phyloP scores from a whole-genome alignment of 2,113 vertebrate species.

The Hyaena hyaena region DNA sequence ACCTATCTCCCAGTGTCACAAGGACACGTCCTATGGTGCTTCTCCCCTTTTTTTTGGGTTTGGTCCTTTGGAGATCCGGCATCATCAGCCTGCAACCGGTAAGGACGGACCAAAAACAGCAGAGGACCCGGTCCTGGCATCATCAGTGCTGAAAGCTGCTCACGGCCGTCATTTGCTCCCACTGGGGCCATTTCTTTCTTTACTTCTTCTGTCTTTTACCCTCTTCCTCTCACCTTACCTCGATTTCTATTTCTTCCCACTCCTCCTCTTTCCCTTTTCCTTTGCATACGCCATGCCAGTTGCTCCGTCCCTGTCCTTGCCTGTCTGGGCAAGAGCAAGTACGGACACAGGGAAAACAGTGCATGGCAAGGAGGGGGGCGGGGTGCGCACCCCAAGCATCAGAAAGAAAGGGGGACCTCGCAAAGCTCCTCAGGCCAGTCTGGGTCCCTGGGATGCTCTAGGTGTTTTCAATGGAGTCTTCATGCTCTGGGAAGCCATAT shows the following conservation, averaged over 20 bases:
- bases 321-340: fast-evolving
- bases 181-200: background rate
- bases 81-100: fast-evolving
- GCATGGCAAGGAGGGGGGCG: background rate
- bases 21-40: background rate
- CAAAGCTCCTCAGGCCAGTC: background rate
- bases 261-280: background rate
- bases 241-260: background rate
- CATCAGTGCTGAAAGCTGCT: too few species aligned
- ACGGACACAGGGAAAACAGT: too few species aligned
- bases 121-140: background rate
- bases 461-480: background rate
- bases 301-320: background rate
- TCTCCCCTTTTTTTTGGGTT: background rate
- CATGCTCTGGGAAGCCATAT: fast-evolving
- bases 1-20: background rate
- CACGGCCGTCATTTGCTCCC: fast-evolving
- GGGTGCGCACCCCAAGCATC: fast-evolving
- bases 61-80: background rate
- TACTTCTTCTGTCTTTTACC: background rate
- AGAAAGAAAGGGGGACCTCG: too few species aligned
- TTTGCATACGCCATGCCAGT: background rate
- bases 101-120: background rate
- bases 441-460: background rate
- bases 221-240: background rate